These are phyloP conservation scores for Sanderia malayensis DNA, from an alignment of 30 jellyfish, hydroid and myxozoan genomes.

Conservation along the genomic window DNA sequence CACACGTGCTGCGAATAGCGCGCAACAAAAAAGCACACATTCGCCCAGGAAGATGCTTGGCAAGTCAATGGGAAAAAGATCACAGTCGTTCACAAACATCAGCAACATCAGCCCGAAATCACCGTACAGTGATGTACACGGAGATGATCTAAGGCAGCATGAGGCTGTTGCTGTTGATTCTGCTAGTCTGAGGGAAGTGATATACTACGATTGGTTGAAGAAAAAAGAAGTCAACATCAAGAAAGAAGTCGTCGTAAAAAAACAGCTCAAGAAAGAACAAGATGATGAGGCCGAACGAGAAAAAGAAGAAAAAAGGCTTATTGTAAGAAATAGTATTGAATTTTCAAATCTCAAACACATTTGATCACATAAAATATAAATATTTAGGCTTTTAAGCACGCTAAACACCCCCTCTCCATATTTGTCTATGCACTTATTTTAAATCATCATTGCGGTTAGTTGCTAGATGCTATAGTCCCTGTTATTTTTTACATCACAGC, in stretches of 20 bases:
- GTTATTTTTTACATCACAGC: too few relatives aligned
- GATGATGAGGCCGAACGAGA: constrained; percentile 54
- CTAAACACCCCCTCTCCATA: too few relatives aligned
- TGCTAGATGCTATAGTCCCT: too few relatives aligned
- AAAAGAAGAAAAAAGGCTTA: constrained; percentile 36
- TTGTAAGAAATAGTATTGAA: too few relatives aligned
- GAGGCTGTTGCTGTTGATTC: constrained; percentile 51
- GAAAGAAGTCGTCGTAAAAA: constrained; percentile 9
- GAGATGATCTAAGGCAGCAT: not conserved
- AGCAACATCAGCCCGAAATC: constrained; percentile 58
- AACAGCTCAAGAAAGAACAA: constrained; percentile 38
- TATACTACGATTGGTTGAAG: constrained; percentile 78
- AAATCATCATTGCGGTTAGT: too few relatives aligned
- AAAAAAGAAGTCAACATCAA: constrained; percentile 47
- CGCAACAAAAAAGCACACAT: not conserved
- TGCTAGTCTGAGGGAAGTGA: constrained; percentile 65
- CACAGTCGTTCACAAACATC: constrained; percentile 54
- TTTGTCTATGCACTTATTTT: too few relatives aligned
- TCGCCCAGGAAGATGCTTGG: constrained; percentile 2
- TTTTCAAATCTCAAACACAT: too few relatives aligned
- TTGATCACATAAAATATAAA: too few relatives aligned
- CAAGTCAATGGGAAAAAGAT: constrained; percentile 23
- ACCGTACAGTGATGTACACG: constrained; percentile 24
- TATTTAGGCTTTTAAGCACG: too few relatives aligned
- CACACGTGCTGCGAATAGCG: not conserved